Percentiles rank a stretch among this genome's conserved stretches.
Evolutionary conservation across 2,888 invertebrate species (phyloP).

Genomic region (Xanthostigma xanthostigma): DNA sequence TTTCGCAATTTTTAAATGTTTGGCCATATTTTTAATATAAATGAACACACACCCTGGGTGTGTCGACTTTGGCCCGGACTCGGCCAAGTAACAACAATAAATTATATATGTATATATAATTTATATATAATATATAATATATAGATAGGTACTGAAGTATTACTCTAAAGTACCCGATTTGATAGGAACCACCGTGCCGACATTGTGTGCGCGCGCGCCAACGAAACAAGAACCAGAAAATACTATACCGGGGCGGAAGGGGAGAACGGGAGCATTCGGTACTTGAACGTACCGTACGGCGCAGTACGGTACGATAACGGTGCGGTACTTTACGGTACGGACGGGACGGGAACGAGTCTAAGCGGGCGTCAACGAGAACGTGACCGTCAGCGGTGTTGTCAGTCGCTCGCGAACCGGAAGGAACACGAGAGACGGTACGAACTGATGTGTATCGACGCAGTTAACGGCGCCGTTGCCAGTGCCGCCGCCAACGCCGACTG

Average conservation of each 20-base stretch:
- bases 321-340: background rate
- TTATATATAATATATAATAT: conserved; percentile 1
- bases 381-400: conserved; percentile 73
- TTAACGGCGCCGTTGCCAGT: conserved; percentile 1
- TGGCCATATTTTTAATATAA: conserved; percentile 4
- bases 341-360: conserved; percentile 29
- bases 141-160: background rate
- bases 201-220: background rate
- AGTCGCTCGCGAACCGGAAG: conserved; percentile 83
- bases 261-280: background rate
- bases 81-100: background rate
- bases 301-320: conserved; percentile 1
- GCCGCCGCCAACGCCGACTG: background rate
- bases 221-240: background rate
- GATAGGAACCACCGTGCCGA: conserved; percentile 6
- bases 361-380: conserved; percentile 88
- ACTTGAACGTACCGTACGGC: background rate
- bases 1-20: background rate
- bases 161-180: conserved; percentile 1
- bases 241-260: background rate
- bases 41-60: background rate
- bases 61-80: background rate
- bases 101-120: background rate
- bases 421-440: conserved; percentile 85
- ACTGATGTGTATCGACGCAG: conserved; percentile 29